Evolutionary conservation across 2,797 vertebrate genomes (phyloP).

Genomic region (Catostomus latipinnis): DNA sequence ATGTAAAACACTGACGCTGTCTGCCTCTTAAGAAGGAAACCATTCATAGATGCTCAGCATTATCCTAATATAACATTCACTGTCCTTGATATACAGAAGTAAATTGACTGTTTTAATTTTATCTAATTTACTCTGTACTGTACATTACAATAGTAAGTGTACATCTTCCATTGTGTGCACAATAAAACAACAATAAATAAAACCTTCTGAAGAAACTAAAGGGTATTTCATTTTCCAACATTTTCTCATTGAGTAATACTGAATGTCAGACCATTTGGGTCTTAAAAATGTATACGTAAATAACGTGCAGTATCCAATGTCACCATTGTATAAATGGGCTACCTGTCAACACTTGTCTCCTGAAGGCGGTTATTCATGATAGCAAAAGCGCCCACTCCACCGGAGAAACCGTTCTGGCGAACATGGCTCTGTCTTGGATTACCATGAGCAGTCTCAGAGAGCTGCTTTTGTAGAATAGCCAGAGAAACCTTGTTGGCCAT

Average conservation of each 20-base stretch:
- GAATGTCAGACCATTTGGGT: neutral
- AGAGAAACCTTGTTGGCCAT: slow-evolving; percentile 83
- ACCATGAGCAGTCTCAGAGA: slow-evolving; percentile 82
- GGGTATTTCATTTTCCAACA: too few species aligned
- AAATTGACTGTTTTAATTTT: slow-evolving; percentile 18
- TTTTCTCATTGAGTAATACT: neutral
- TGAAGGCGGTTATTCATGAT: slow-evolving; percentile 85
- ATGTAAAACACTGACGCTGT: slow-evolving; percentile 19
- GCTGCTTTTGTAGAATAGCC: slow-evolving; percentile 82
- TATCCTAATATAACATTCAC: slow-evolving; percentile 13
- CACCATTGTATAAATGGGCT: slow-evolving; percentile 53
- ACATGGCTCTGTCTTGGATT: slow-evolving; percentile 76
- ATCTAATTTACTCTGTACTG: slow-evolving; percentile 6
- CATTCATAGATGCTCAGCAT: slow-evolving; percentile 8
- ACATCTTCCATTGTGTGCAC: neutral
- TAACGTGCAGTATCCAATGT: slow-evolving; percentile 3
- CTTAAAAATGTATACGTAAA: neutral
- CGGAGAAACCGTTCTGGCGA: slow-evolving; percentile 80
- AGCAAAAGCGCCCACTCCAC: slow-evolving; percentile 80
- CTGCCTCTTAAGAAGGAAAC: slow-evolving; percentile 23
- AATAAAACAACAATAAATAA: too few species aligned
- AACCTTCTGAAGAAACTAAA: too few species aligned
- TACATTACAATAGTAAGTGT: neutral
- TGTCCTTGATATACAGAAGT: slow-evolving; percentile 1
- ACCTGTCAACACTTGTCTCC: slow-evolving; percentile 83